Percentiles rank a stretch among this genome's conserved stretches.
These are phyloP conservation scores for Atractosteus spatula DNA, from an alignment of 2,113 vertebrate genomes.

Conservation along the genomic window DNA sequence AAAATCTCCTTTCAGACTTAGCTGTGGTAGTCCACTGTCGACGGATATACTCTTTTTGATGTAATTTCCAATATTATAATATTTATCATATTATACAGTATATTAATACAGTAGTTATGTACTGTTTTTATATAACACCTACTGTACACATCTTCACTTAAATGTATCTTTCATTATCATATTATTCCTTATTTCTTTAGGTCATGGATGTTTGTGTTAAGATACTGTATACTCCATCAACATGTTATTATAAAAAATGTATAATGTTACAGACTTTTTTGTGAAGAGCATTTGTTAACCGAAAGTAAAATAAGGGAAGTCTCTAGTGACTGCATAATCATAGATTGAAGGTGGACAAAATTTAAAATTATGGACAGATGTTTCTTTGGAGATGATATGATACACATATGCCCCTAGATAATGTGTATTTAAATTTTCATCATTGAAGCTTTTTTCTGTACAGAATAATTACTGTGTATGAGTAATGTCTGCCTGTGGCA, in stretches of 20 bases:
- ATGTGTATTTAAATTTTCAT: slow-evolving; percentile 65
- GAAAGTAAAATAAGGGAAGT: slow-evolving; percentile 27
- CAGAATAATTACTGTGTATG: slow-evolving; percentile 63
- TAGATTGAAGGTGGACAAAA: slow-evolving; percentile 64
- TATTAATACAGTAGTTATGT: too few species aligned
- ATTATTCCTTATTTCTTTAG: slow-evolving; percentile 56
- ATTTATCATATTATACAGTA: too few species aligned
- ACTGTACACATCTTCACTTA: slow-evolving; percentile 39
- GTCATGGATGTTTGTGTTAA: slow-evolving; percentile 73
- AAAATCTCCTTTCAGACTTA: too few species aligned
- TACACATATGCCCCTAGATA: slow-evolving; percentile 56
- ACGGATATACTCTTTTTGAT: too few species aligned
- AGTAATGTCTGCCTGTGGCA: slow-evolving; percentile 59
- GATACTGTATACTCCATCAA: slow-evolving; percentile 68
- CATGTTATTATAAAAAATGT: slow-evolving; percentile 69
- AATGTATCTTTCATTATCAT: slow-evolving; percentile 72
- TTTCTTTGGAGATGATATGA: slow-evolving; percentile 61
- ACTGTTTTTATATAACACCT: too few species aligned
- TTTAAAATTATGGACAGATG: slow-evolving; percentile 59
- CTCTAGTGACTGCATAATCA: slow-evolving; percentile 52
- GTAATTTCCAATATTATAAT: too few species aligned
- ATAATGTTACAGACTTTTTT: slow-evolving; percentile 64
- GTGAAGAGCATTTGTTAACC: slow-evolving; percentile 35
- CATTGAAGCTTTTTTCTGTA: slow-evolving; percentile 56
- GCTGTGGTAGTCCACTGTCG: too few species aligned